phyloP scores from a whole-genome alignment of 2,797 vertebrate genomes.

The Miichthys miiuy region DNA sequence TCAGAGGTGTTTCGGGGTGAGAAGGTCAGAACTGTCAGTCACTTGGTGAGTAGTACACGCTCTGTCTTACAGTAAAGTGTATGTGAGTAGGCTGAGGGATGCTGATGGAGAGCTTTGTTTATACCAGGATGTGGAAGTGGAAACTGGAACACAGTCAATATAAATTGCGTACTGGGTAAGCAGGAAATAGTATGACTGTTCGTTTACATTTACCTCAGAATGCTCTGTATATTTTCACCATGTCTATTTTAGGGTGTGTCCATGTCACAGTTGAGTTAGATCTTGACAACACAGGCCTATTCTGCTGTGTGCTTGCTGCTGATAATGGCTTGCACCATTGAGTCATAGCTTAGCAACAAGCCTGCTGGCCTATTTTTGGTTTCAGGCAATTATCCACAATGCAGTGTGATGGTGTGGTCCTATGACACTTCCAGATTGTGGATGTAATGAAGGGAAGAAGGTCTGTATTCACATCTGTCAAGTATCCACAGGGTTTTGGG shows the following conservation, averaged over 20 bases:
- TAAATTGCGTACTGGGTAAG: slow-evolving; percentile 1
- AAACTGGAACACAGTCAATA: slow-evolving; percentile 23
- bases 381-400: slow-evolving; percentile 78
- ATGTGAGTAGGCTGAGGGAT: slow-evolving; percentile 18
- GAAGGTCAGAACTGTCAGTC: slow-evolving; percentile 57
- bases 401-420: slow-evolving; percentile 57
- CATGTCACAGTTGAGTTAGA: slow-evolving; percentile 51
- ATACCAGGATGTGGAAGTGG: slow-evolving; percentile 4
- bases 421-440: slow-evolving; percentile 62
- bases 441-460: slow-evolving; percentile 65
- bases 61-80: slow-evolving; percentile 13
- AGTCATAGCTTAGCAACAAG: slow-evolving; percentile 81
- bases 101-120: slow-evolving; percentile 25
- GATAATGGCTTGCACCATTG: slow-evolving; percentile 67
- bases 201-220: slow-evolving; percentile 10
- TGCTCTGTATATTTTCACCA: slow-evolving; percentile 6
- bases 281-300: slow-evolving; percentile 49
- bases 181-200: slow-evolving; percentile 14
- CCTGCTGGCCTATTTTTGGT: slow-evolving; percentile 76
- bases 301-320: slow-evolving; percentile 53
- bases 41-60: slow-evolving; percentile 23
- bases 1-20: slow-evolving; percentile 46
- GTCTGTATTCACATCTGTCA: slow-evolving; percentile 52
- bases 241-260: slow-evolving; percentile 57
- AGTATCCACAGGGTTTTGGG: slow-evolving; percentile 22